Base-by-base conservation (phyloP, 2,113 vertebrate genomes). In the Tetrax tetrax region DNA sequence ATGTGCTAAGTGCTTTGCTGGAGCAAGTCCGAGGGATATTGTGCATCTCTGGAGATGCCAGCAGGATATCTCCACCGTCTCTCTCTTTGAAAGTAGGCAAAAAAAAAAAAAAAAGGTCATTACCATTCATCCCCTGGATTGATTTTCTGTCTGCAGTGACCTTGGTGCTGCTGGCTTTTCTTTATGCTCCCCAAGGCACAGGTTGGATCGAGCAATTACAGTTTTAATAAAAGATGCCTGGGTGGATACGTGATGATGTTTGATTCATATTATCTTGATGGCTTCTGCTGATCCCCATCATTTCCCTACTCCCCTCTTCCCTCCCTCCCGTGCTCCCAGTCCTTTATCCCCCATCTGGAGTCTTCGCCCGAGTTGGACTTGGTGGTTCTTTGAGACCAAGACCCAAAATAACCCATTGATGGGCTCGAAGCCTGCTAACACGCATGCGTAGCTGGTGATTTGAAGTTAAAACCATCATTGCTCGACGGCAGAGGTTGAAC, bases 131-230 rank as follows among this genome's bases (percentile, higher is more conserved):
- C 54, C 38, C 66, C 79, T 70, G 45, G 84, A 94, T 89, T 92
- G 96, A 94, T 97, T 90, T 97, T 91, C 80, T 90, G 74, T 54
- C 88, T 91, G 76, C 86, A 51, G 35, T 96, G 95, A 96, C 96
- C 94, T 98, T 96, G 87, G 28, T 63, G 48, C 70, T 85, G 72
- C 47, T 70, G 87, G 76, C 76, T 90, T 45, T 81, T 71, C 79
- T 80, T 83, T 47, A 37, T 41, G 38, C 48, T 93, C 76, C 51
- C 31, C 28, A 59, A 53, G 50, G 63, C 76, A 89, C 25, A 41
- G 60, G 47, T 33, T 64, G 60, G 71, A 94, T 54, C 21, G 31
- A 86, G 75, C 56, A 92, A 81, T 95, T 90, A 77, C 2, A 47
- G 22, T 65, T 83, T 85, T 66, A 91, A 83, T 86, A n/a, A 75